Base-by-base conservation (phyloP, 2,797 vertebrate genomes). In the Trichosurus vulpecula region DNA sequence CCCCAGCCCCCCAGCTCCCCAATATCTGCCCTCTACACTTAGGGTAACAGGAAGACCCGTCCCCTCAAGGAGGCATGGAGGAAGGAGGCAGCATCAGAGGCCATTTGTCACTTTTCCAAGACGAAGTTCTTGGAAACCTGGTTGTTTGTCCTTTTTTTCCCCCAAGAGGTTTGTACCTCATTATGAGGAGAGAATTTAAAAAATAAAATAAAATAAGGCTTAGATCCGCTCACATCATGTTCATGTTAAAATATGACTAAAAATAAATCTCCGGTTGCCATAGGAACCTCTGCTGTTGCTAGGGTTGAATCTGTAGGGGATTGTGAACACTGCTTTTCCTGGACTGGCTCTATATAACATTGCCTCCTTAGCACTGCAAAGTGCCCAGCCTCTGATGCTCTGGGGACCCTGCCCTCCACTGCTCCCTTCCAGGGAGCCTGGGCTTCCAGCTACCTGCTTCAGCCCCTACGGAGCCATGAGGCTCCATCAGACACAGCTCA, bases 241-340 rank as follows among this genome's bases (percentile, higher is more conserved):
- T 98, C 96, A 98, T 97, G 98, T 96, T 98, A 97, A 98, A 98
- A 98, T 97, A 98, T 96, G 97, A 98, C 98, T 99, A 99, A 99
- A 99, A 99, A 99, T 99, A 99, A 99, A 98, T 96, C 98, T 92
- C 91, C 94, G n/a, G 99, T 99, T 99, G 98, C 98, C 98, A 99
- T 99, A 97, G 99, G 99, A 99, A 99, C 98, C 93, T 97, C 95
- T 95, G 94, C 98, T 97, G 98, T 98, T 98, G 98, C 98, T 99
- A 98, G 92, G 98, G 97, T 98, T 98, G 96, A 97, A 98, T 98
- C 98, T 98, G 98, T 97, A 98, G 98, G 98, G 98, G 96, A 97
- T 96, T 96, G 98, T 98, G 12, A 97, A 98, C 98, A 97, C 97
- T 98, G 98, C 98, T 98, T 98, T 98, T 98, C 96, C 98, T 95